These are phyloP conservation scores for Nemapogon koenigi DNA, from an alignment of 2,888 invertebrate genomes.

Conservation along the genomic window DNA sequence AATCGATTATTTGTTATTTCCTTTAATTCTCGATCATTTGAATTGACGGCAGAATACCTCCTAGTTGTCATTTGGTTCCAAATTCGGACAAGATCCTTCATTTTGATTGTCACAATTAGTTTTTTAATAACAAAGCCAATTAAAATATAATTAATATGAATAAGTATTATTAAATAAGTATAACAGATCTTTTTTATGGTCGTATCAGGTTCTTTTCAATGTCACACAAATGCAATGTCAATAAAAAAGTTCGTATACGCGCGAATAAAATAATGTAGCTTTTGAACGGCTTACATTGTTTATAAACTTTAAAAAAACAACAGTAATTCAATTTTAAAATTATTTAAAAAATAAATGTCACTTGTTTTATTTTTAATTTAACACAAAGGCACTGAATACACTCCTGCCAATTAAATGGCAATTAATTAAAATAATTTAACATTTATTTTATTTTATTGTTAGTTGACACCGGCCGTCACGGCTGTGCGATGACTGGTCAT, in stretches of 20 bases:
- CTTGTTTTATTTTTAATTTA: background rate
- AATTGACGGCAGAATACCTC: conserved; percentile 62
- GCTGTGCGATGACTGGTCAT: no score
- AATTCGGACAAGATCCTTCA: conserved; percentile 70
- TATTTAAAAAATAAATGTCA: conserved; percentile 1
- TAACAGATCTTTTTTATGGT: conserved; percentile 1
- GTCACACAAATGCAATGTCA: conserved; percentile 6
- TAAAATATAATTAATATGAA: background rate
- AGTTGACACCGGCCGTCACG: no score
- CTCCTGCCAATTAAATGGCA: no score
- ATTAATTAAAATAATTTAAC: no score
- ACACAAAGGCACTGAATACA: no score
- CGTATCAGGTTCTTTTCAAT: conserved; percentile 3
- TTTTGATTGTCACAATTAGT: no score
- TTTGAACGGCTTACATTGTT: no score
- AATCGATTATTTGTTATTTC: conserved; percentile 37
- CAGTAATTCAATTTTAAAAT: background rate
- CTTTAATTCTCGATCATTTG: conserved; percentile 30
- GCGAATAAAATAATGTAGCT: no score
- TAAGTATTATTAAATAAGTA: background rate
- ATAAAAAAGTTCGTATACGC: no score
- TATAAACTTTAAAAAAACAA: no score
- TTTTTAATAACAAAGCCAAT: background rate
- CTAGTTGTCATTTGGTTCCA: conserved; percentile 60
- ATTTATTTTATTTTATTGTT: no score